Evolutionary conservation across 2,888 invertebrate species (phyloP).

Genomic region (Platycnemis pennipes): DNA sequence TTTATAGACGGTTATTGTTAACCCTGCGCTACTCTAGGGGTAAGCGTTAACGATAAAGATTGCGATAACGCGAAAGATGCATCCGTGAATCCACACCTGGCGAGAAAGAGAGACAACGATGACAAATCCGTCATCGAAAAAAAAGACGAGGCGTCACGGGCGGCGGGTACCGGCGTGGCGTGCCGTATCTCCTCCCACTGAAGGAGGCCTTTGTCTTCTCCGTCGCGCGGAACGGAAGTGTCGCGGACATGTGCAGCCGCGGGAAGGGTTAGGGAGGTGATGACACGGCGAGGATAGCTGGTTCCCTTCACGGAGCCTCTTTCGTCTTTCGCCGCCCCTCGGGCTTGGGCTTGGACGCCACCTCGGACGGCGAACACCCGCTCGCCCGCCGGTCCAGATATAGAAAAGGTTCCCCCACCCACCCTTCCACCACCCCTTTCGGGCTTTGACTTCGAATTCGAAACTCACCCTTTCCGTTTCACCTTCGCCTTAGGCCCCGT

Average conservation of each 20-base stretch:
- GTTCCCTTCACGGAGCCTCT: not conserved
- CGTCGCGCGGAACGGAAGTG: too few species aligned
- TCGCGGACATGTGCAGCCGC: not conserved
- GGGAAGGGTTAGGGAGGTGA: not conserved
- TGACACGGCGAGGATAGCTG: not conserved
- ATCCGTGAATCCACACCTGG: too few species aligned
- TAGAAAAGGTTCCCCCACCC: not conserved
- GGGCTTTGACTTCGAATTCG: not conserved
- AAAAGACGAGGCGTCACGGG: not conserved
- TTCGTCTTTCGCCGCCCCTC: not conserved
- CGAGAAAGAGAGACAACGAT: not conserved
- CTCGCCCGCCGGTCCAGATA: not conserved
- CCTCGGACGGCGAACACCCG: not conserved
- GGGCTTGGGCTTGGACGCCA: not conserved
- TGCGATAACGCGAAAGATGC: too few species aligned
- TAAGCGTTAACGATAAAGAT: too few species aligned
- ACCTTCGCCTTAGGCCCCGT: not conserved
- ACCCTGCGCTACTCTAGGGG: too few species aligned
- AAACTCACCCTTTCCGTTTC: not conserved
- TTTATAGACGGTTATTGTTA: too few species aligned
- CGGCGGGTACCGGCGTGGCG: not conserved
- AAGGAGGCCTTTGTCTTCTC: not conserved
- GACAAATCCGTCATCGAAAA: not conserved
- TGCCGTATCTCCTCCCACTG: not conserved
- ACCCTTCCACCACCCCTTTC: not conserved